These are phyloP conservation scores for Dreissena polymorpha DNA, from an alignment of 1,140 invertebrate species.

Conservation along the genomic window DNA sequence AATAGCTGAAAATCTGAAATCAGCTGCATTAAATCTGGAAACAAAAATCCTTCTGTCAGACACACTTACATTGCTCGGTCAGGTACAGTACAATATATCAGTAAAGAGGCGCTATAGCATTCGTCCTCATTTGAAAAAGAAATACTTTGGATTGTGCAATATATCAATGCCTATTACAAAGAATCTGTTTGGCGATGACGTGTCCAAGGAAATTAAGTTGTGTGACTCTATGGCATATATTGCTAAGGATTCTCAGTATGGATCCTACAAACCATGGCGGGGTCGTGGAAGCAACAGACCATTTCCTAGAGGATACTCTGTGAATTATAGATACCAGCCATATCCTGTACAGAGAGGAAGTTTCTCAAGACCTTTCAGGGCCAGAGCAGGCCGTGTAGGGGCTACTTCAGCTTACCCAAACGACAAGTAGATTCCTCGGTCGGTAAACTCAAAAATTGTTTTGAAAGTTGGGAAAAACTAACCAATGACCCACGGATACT, in stretches of 20 bases:
- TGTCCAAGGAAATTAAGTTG: slow-evolving; percentile 20
- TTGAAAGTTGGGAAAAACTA: slow-evolving; percentile 7
- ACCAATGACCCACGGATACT: slow-evolving; percentile 34
- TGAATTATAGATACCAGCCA: background rate
- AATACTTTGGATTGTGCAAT: slow-evolving; percentile 17
- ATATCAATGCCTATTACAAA: slow-evolving; percentile 14
- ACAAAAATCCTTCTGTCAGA: slow-evolving; percentile 2
- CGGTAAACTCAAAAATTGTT: slow-evolving; percentile 10
- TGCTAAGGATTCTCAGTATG: background rate
- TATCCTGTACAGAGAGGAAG: slow-evolving; percentile 8
- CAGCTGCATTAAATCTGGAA: background rate
- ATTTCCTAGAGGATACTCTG: background rate
- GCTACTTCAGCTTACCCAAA: slow-evolving; percentile 1
- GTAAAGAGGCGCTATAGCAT: slow-evolving; percentile 27
- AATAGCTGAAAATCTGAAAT: slow-evolving; percentile 14
- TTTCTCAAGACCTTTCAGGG: background rate
- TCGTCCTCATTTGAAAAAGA: slow-evolving; percentile 22
- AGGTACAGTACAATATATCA: slow-evolving; percentile 35
- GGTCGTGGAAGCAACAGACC: background rate
- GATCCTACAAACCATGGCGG: background rate
- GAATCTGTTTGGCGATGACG: slow-evolving; percentile 31
- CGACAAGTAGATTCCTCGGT: background rate
- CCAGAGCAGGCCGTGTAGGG: background rate
- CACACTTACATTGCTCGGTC: slow-evolving; percentile 28
- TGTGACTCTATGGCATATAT: slow-evolving; percentile 13